A percentile compares a stretch with the other conserved stretches of the same genome.
Evolutionary conservation across 1,140 invertebrate species (phyloP).

Genomic region (Achroia grisella): DNA sequence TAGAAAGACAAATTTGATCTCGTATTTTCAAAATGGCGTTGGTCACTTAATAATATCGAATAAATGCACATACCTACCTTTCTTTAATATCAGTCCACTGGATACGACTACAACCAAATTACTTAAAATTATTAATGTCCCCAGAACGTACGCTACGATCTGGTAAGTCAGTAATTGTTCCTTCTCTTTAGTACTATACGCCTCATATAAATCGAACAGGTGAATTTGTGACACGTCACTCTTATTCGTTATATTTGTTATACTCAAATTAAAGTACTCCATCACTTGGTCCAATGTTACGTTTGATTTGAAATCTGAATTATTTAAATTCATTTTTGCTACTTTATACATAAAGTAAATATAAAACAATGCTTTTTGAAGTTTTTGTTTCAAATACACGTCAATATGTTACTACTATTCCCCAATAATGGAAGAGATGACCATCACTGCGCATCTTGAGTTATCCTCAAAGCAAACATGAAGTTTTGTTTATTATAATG

Average conservation of each 20-base stretch:
- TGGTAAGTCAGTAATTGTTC: conserved; percentile 40
- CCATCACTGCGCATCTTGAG: conserved; percentile 29
- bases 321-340: conserved; percentile 1
- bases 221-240: conserved; percentile 26
- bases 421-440: conserved; percentile 32
- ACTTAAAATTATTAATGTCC: conserved; percentile 67
- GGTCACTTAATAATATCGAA: neutral
- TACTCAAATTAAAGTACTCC: conserved; percentile 8
- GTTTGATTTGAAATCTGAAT: conserved; percentile 6
- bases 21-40: too few species aligned
- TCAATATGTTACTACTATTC: conserved; percentile 21
- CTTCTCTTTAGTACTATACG: conserved; percentile 33
- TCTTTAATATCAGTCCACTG: conserved; percentile 73
- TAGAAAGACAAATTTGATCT: too few species aligned
- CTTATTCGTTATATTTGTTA: conserved; percentile 16
- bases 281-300: conserved; percentile 11
- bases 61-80: conserved; percentile 49
- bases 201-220: conserved; percentile 36
- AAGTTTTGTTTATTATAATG: conserved; percentile 44
- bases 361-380: neutral
- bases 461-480: conserved; percentile 26
- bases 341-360: neutral
- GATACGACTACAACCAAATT: conserved; percentile 75
- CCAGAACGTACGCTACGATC: conserved; percentile 54
- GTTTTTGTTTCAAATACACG: conserved; percentile 20